Evolutionary conservation across 2,888 invertebrate genomes (phyloP), one percentile per base, ranked within the genome.

Genomic region (Tholera decimalis): DNA sequence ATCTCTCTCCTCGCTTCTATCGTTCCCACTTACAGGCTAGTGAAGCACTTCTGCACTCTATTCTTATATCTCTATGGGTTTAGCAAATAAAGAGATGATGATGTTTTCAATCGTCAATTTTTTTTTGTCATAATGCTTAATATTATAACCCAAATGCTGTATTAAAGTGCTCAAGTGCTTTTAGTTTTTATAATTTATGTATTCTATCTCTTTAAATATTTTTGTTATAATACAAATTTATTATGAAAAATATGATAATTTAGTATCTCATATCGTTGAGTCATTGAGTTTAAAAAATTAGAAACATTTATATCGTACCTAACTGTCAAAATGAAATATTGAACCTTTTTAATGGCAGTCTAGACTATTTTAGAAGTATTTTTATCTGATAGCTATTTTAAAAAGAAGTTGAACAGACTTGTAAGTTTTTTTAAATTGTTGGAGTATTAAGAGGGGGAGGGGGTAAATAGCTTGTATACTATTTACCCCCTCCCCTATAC

Each of bases 251-350:
- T 49, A 54, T 56, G n/a, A 59, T 57, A 46, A 28, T 33, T n/a
- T 49, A 22, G 9, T 54, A 33, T 47, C 41, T 8, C 26, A 37
- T 46, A 41, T 46, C 11, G 13, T 35, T 20, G 44, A 50, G 58
- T 50, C 54, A 43, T 33, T 54, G 57, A n/a, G 20, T 64, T 28
- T 15, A 44, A 28, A 39, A 72, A 63, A 57, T 49, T 13, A 49
- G 18, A 20, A 35, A 51, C 26, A 51, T 56, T 71, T 50, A 8
- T 41, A 30, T 70, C 28, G 9, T 33, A 18, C 20, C 49, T 71
- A 18, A 26, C 49, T 71, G 43, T 54, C 54, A 20, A 50, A 50
- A 71, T 69, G 37, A 70, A 37, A 61, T 51, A 54, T 61, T 39
- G 20, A 26, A 35, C 43, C 44, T 33, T 33, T 13, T 20, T 44